Evolutionary conservation across 1,140 invertebrate species (phyloP), one percentile per base, ranked within the genome.

Genomic region (Cydia fagiglandana): DNA sequence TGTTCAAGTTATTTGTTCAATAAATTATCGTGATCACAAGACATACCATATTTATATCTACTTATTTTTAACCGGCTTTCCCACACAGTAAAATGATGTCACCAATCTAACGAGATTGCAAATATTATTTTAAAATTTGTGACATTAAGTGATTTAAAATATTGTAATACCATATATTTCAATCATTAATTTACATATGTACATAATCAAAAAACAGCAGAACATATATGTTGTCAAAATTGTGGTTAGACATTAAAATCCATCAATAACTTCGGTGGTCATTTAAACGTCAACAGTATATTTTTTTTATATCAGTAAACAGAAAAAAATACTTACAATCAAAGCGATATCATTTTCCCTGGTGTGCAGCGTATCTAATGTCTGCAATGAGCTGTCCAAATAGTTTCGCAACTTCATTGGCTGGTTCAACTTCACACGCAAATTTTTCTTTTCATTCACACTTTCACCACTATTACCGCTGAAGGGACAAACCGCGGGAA

Each of bases 381-480:
- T 88, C 66, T 92, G 88, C 66, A 61, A 24, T 1, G 86, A 86
- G 13, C 79, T 50, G 47, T 78, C 81, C 15, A 89, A 66, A 79
- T 88, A 85, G 75, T 92, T 91, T 68, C 85, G 86, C 75, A 92
- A 77, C 76, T 81, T 86, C 74, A 91, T 79, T 2, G 91, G 88
- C 56, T 90, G 88, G 34, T 89, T 83, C 70, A 92, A 86, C 81
- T 91, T 91, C 20, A 92, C 77, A 41, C 85, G 84, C 17, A 92
- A 78, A 74, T 85, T 88, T 77, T 90, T 91, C 61, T 80, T 34
- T 1, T 41, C 66, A 17, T 70, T 70, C 30, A 34, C 66, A 38
- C 17, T 70, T 17, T 70, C 76, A 68, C 80, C 78, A 79, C 83
- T 86, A 34, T 80, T 82, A 85, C 87, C 82, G 77, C 80, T 89